Base-by-base conservation (phyloP, 2,797 vertebrate genomes). In the Euthynnus affinis region DNA sequence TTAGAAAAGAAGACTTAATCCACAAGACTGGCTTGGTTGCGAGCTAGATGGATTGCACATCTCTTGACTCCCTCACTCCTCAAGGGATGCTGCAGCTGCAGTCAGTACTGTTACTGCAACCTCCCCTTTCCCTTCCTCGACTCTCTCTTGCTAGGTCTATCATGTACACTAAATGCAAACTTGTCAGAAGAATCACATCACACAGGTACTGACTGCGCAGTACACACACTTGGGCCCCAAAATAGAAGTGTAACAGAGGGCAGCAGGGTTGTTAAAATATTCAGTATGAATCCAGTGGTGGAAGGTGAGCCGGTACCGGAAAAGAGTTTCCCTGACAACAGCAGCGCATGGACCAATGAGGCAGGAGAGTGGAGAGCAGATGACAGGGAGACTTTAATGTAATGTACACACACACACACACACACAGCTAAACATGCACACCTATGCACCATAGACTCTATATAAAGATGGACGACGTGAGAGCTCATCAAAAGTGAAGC, bases 241-340 rank as follows among this genome's bases (percentile, higher is more conserved):
- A 8, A 74, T 6, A 60, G 52, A 79, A 3, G 6, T 3, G 46
- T 40, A 70, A 80, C 40, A 77, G 56, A 77, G 51, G 66, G 59
- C 49, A 74, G 61, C 55, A 1, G 78, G 82, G 71, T 74, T 49
- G 62, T 94, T 95, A 56, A 96, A 96, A 96, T 93, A 96, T 93
- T 96, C 94, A 95, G 94, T 90, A 81, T 12, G 17, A 90, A 83
- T 89, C 85, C 82, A 90, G 88, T 60, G 68, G 80, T 85, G 93
- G 83, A 94, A 95, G 92, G 89, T 94, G 84, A 95, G 95, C 93
- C 73, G 77, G 90, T 90, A 81, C 84, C 89, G 51, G 89, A 80
- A 86, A 93, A 84, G 92, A 93, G 96, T 96, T 96, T 92, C 96
- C 95, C 94, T 96, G 96, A 96, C 96, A 95, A 97, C 96, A 90